Evolutionary conservation across 1,140 invertebrate species (phyloP).

Genomic region (Octopus bimaculoides): DNA sequence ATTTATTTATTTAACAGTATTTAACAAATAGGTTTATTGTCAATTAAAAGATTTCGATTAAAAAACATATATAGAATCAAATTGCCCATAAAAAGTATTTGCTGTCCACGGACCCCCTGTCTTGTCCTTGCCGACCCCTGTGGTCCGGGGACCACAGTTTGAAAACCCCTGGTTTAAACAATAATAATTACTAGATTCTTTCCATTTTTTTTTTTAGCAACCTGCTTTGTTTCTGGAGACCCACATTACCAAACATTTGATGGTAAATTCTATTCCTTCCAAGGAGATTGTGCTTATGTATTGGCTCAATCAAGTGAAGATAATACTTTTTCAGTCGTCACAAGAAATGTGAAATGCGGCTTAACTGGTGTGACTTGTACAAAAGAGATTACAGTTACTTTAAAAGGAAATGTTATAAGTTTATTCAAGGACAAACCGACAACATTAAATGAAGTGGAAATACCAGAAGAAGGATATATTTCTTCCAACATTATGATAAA

Average conservation of each 20-base stretch:
- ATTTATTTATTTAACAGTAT: too few species aligned
- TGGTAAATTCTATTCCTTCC: slow-evolving; percentile 74
- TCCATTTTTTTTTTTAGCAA: slow-evolving; percentile 17
- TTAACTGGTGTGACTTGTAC: slow-evolving; percentile 80
- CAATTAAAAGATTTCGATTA: too few species aligned
- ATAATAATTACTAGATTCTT: too few species aligned
- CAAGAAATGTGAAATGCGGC: slow-evolving; percentile 77
- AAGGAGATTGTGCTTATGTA: slow-evolving; percentile 81
- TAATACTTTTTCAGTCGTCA: slow-evolving; percentile 21
- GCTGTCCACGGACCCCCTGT: too few species aligned
- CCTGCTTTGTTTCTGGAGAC: slow-evolving; percentile 64
- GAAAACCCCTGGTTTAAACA: too few species aligned
- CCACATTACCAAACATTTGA: slow-evolving; percentile 80
- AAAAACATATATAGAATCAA: too few species aligned
- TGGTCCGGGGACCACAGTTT: too few species aligned
- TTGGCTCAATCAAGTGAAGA: slow-evolving; percentile 63
- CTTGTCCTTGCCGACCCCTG: too few species aligned
- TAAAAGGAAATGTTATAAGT: slow-evolving; percentile 44
- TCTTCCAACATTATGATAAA: slow-evolving; percentile 10
- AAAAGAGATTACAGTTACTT: slow-evolving; percentile 71
- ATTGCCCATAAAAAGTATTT: too few species aligned
- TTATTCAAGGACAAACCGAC: slow-evolving; percentile 16
- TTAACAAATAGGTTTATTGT: too few species aligned
- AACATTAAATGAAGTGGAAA: slow-evolving; percentile 9
- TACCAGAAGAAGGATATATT: slow-evolving; percentile 10